Base-by-base conservation (phyloP, 2,888 invertebrate genomes). In the Neocrepidodera transversa region DNA sequence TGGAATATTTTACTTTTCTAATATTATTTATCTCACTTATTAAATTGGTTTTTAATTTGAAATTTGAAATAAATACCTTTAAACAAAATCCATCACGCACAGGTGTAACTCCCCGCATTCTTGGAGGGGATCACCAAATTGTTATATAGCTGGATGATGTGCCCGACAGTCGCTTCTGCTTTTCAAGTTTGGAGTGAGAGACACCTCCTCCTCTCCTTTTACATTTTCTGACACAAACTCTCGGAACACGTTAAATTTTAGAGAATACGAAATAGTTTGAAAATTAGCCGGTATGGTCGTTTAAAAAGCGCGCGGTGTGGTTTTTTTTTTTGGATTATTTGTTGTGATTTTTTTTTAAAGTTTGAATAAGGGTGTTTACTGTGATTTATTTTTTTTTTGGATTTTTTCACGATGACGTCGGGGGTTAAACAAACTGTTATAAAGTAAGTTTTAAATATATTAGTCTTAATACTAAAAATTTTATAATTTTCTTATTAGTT, bases 341-440 rank as follows among this genome's bases (percentile, higher is more conserved):
- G 35, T 47, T 26, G 47, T 53, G 53, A 49, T 49, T 16, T 20
- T 59, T 52, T 58, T 53, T 58, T 38, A 17, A 16, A 30, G 36
- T 30, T 51, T 58, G 47, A 3, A 35, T n/a, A 7, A 13, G 4
- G 4, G 5, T 38, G 38, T 17, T 7, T 38, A 17, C 11, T 32
- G 11, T 32, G 32, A 28, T 10, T 28, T n/a, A n/a, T n/a, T n/a
- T n/a, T n/a, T n/a, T 60, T 53, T 51, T 53, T 51, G 51, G 59
- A 43, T 56, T 58, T 58, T 55, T 53, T 11, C 3, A 28, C 14
- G 14, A 83, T 82, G 83, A 83, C 82, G 56, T 82, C 81, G 69
- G 80, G 81, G 64, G 82, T 83, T 75, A 82, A 83, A 72, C 83
- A 83, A 66, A 83, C 83, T 14, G 82, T 83, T 59, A 83, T 83